These are phyloP conservation scores for Drosophila ezoana DNA, from an alignment of 2,888 invertebrate species.

Conservation along the genomic window DNA sequence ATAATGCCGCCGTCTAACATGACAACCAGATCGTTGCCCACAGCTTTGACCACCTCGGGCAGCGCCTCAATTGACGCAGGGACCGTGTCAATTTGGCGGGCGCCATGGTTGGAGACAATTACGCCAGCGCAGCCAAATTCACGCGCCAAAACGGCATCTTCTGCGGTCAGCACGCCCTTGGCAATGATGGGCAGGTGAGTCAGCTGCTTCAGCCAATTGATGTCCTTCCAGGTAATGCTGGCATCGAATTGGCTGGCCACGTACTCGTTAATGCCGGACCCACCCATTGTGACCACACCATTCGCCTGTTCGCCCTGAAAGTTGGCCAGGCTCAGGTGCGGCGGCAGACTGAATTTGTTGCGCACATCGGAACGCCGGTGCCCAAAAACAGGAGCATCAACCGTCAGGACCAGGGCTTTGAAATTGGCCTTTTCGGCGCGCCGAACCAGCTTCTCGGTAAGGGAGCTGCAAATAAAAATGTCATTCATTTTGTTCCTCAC, in stretches of 20 bases:
- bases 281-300: slow-evolving; percentile 72
- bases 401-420: slow-evolving; percentile 93
- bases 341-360: slow-evolving; percentile 93
- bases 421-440: slow-evolving; percentile 94
- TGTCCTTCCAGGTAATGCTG: slow-evolving; percentile 93
- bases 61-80: slow-evolving; percentile 94
- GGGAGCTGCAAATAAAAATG: slow-evolving; percentile 85
- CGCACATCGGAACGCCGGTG: slow-evolving; percentile 91
- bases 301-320: slow-evolving; percentile 87
- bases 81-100: slow-evolving; percentile 90
- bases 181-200: slow-evolving; percentile 92
- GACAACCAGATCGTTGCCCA: slow-evolving; percentile 90
- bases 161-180: slow-evolving; percentile 94
- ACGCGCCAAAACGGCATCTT: slow-evolving; percentile 92
- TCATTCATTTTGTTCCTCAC: not conserved
- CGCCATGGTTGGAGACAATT: slow-evolving; percentile 97
- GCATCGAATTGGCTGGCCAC: slow-evolving; percentile 92
- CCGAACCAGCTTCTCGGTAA: slow-evolving; percentile 89
- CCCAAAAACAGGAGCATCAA: slow-evolving; percentile 95
- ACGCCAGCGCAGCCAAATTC: slow-evolving; percentile 92
- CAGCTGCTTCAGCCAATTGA: slow-evolving; percentile 92
- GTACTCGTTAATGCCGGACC: slow-evolving; percentile 92
- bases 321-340: slow-evolving; percentile 93
- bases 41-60: slow-evolving; percentile 91
- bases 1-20: slow-evolving; percentile 95